Evolutionary conservation across 1,140 invertebrate genomes (phyloP), one percentile per base, ranked within the genome.

Genomic region (Camponotus floridanus): DNA sequence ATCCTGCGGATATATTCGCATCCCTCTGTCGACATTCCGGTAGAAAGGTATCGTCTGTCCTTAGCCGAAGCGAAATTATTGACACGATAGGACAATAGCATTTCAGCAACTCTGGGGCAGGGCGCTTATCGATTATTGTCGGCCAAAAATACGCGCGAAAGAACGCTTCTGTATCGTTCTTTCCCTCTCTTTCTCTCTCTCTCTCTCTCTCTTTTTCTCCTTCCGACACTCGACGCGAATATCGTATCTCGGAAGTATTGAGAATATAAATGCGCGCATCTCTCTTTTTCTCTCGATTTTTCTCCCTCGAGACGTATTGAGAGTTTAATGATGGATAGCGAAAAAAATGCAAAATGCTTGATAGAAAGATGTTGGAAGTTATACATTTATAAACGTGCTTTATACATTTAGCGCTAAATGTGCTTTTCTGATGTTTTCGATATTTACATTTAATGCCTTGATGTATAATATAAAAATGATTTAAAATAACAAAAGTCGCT

Each of bases 81-180:
- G 51, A 9, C 39, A 1, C 61, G 2, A 48, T 21, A 2, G 26
- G 87, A 79, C 86, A 86, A 88, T 76, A 88, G 42, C 55, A 79
- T 74, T 42, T 31, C 73, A 13, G 74, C 57, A 11, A 26, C 36
- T 8, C 55, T 55, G 48, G 11, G 31, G 61, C 45, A 33, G 76
- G 36, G 55, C 83, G 36, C 76, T 78, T 89, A 89, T 89, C 88
- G 88, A 89, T 89, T 88, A 86, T 88, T 55, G 65, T 73, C 64
- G 78, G 73, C 85, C 73, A 86, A 86, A 88, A 89, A 89, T 84
- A 86, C 86, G 81, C 88, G 64, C 87, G 59, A 89, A 88, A 89
- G 65, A 85, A 67, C 78, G 62, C 76, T 70, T 86, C 78, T 83
- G 68, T 59, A 11, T 15, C 51, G 42, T 33, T 48, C 13, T 68